Conservation (phyloP, 2,888 invertebrate genomes). For the Caenorhabditis becei region DNA sequence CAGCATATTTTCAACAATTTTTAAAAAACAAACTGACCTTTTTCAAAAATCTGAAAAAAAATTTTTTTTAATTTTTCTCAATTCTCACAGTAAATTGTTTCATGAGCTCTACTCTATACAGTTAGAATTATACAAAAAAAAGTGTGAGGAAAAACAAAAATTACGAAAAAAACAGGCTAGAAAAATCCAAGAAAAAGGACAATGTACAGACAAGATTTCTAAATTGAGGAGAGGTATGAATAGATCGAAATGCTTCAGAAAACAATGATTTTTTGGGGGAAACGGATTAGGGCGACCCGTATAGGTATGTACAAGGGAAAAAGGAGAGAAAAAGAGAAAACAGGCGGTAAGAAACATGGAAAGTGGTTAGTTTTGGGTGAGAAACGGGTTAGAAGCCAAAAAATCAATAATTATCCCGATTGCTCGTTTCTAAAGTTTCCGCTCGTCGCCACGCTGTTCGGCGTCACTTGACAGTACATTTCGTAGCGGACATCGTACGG, state of each 20-base stretch:
- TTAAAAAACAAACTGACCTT: no score
- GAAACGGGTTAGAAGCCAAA: neutral
- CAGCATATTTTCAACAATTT: no score
- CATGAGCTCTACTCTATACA: no score
- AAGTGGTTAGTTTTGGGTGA: conserved; percentile 16
- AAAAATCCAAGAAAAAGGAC: neutral
- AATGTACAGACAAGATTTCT: conserved; percentile 36
- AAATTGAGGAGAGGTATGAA: neutral
- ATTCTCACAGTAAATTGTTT: no score
- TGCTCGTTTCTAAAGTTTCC: conserved; percentile 29
- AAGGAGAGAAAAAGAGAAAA: neutral
- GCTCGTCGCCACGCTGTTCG: conserved; percentile 25
- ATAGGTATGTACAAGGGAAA: neutral
- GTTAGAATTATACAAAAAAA: no score
- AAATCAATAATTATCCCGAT: conserved; percentile 40
- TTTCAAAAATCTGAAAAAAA: no score
- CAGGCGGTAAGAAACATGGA: neutral
- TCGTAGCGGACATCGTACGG: conserved; percentile 48
- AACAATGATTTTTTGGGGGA: neutral
- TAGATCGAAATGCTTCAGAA: neutral
- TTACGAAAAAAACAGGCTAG: neutral
- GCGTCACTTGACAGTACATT: conserved; percentile 47
- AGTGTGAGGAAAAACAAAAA: neutral
- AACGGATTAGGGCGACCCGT: conserved; percentile 10
- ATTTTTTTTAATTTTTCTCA: no score